Evolutionary conservation across 2,888 invertebrate genomes (phyloP).

Genomic region (Tenthredo amoena): DNA sequence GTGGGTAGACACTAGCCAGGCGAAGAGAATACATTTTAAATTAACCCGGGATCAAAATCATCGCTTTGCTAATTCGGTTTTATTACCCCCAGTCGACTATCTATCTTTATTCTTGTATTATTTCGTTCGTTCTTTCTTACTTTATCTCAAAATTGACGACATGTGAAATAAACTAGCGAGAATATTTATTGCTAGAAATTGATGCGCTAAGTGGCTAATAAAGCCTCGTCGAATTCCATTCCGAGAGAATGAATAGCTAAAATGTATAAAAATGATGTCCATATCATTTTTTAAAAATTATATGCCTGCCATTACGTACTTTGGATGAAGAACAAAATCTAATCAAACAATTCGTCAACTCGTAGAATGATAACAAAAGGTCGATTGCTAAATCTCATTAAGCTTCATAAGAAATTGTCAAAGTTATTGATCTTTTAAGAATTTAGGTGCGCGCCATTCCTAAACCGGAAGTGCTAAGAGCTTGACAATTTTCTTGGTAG

Average conservation of each 20-base stretch:
- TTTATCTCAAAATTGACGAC: background rate
- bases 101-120: background rate
- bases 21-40: constrained; percentile 10
- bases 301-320: background rate
- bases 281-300: background rate
- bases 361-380: background rate
- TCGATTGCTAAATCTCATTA: background rate
- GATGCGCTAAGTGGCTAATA: background rate
- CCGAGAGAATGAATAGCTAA: background rate
- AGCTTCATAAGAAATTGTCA: background rate
- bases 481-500: background rate
- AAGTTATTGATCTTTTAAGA: background rate
- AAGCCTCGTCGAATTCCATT: background rate
- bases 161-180: background rate
- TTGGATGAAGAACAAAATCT: background rate
- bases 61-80: constrained; percentile 39
- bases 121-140: background rate
- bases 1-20: constrained; percentile 6
- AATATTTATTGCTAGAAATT: constrained; percentile 18
- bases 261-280: background rate
- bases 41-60: constrained; percentile 28
- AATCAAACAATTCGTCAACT: background rate
- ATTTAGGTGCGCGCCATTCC: background rate
- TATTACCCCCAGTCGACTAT: constrained; percentile 1
- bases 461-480: background rate